Base-by-base conservation (phyloP, 30 jellyfish, hydroid and myxozoan genomes). In the Morbakka virulenta region DNA sequence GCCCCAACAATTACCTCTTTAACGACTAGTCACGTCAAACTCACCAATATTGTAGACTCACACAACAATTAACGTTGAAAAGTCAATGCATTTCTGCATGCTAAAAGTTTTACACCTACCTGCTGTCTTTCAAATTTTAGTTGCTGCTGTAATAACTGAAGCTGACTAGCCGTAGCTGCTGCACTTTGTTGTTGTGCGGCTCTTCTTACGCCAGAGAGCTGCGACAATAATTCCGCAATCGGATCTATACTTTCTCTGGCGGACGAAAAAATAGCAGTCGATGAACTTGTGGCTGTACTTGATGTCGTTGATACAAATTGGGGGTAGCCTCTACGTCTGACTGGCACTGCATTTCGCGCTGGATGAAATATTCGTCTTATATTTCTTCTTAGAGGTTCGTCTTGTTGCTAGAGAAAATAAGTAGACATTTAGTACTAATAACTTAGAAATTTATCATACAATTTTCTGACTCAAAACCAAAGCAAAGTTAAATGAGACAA, bases 101-200 rank as follows among this genome's bases (percentile, higher is more conserved):
- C n/a, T n/a, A 62, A 28, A 28, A 47, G 33, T 25, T 32, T 4
- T 36, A 17, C 13, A 1, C 72, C 17, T 29, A 91, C 98, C 95
- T 92, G 98, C 52, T 92, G 98, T 9, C 98, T 69, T 64, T 92
- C 98, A 85, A 92, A 92, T 29, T 92, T 96, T 31, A 92, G 68
- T 67, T 92, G 96, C 52, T 92, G 98, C 30, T 92, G 98, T 30
- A 92, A 72, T 9, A 92, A 64, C 77, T 92, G 98, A 26, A 92
- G 86, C 87, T 92, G 98, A 0, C 96, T 77, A 1, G 98, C 96
- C 21, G 98, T 84, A 23, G 96, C 87, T 11, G 98, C 94, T 0
- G 90, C 95, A 50, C 90, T 72, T 41, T 92, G 98, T 61, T 92
- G 98, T 81, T 84, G 96, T 12, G 98, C 95, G 27, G 96, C 98